phyloP scores from a whole-genome alignment of 2,113 vertebrate species.

The Himantopus leucocephalus region DNA sequence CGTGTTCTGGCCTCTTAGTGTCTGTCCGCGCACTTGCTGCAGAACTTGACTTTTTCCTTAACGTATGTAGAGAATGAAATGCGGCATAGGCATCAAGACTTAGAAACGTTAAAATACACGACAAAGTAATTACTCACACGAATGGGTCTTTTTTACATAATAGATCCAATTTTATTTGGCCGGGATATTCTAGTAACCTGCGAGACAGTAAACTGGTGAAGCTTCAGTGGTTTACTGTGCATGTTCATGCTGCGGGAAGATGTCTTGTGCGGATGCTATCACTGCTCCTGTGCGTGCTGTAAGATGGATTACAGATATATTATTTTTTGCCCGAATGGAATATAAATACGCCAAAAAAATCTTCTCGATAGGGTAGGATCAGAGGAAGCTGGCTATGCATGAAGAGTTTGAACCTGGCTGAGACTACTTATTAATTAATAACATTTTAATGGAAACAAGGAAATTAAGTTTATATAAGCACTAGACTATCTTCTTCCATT shows the following conservation, averaged over 20 bases:
- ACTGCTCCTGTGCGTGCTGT: neutral
- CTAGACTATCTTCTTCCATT: neutral
- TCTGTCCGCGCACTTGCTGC: neutral
- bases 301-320: neutral
- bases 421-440: conserved; percentile 30
- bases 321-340: neutral
- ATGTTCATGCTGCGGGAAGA: neutral
- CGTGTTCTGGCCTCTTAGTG: fast-evolving
- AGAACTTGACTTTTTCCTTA: neutral
- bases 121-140: neutral
- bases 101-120: neutral
- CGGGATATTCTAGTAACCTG: neutral
- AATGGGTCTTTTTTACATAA: neutral
- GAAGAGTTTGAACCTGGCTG: conserved; percentile 6
- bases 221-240: neutral
- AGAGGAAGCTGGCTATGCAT: neutral
- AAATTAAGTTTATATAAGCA: conserved; percentile 20
- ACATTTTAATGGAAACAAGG: conserved; percentile 5
- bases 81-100: neutral
- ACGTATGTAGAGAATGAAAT: neutral
- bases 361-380: neutral
- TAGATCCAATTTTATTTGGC: neutral
- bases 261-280: neutral
- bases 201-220: neutral
- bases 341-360: neutral